phyloP scores from a whole-genome alignment of 2,797 vertebrate genomes.

The Mionectes olivaceus region DNA sequence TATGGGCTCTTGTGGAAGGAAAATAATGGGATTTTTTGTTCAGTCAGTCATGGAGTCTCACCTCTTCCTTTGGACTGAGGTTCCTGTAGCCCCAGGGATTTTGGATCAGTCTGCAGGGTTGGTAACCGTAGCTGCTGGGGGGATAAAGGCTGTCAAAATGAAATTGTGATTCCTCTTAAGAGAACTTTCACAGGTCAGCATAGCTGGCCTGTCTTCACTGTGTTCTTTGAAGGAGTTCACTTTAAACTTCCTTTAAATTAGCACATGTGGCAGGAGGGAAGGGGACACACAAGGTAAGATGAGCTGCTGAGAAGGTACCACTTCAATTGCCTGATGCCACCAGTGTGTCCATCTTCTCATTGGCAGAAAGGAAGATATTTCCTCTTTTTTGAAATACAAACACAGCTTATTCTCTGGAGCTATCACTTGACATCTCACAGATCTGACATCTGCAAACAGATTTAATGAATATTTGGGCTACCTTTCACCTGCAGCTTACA shows the following conservation, averaged over 20 bases:
- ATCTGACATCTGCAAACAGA: constrained; percentile 6
- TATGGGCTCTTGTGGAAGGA: background rate
- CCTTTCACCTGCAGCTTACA: background rate
- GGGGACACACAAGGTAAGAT: background rate
- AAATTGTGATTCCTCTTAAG: background rate
- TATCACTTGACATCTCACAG: background rate
- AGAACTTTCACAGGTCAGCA: background rate
- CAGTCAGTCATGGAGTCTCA: background rate
- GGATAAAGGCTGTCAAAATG: background rate
- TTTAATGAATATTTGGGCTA: constrained; percentile 33
- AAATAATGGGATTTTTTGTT: constrained; percentile 13
- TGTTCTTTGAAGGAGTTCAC: background rate
- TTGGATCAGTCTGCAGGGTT: background rate
- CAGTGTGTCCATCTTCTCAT: background rate
- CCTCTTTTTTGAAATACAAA: background rate
- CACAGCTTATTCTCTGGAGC: background rate
- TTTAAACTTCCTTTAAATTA: background rate
- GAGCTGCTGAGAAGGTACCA: background rate
- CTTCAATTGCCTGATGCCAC: background rate
- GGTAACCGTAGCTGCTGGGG: background rate
- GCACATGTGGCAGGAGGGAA: background rate
- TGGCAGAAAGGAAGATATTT: background rate
- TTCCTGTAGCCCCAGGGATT: background rate
- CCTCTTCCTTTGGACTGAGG: background rate
- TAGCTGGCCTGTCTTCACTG: background rate